Conservation (phyloP, 2,888 invertebrate genomes). For the Amitus sp. region DNA sequence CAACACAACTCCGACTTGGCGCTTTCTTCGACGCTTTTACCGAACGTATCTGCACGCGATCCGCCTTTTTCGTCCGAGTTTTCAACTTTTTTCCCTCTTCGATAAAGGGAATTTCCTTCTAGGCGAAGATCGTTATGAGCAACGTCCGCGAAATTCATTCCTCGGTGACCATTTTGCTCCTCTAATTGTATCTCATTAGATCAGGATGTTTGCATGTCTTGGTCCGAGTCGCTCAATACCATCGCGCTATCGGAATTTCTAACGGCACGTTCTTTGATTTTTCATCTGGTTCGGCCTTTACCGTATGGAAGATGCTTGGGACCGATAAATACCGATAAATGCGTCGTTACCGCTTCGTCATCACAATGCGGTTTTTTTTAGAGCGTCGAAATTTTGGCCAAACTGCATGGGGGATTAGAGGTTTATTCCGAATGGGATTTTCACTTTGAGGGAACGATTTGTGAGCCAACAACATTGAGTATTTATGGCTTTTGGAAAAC, state of each 20-base stretch:
- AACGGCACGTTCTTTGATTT: slow-evolving; percentile 27
- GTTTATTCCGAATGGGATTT: too few relatives aligned
- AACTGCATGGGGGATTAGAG: too few relatives aligned
- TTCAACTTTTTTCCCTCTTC: slow-evolving; percentile 12
- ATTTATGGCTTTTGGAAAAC: slow-evolving; percentile 56
- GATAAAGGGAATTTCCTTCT: not conserved
- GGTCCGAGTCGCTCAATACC: slow-evolving; percentile 19
- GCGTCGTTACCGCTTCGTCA: slow-evolving; percentile 6
- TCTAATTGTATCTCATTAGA: slow-evolving; percentile 41
- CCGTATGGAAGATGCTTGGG: slow-evolving; percentile 12
- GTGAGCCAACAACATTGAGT: too few relatives aligned
- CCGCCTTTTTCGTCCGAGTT: slow-evolving; percentile 19
- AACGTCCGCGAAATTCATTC: slow-evolving; percentile 27
- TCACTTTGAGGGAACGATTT: too few relatives aligned
- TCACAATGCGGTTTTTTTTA: slow-evolving; percentile 7
- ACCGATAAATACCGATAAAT: slow-evolving; percentile 22
- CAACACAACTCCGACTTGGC: slow-evolving; percentile 10
- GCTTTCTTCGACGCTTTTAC: slow-evolving; percentile 19
- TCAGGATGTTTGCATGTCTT: slow-evolving; percentile 33
- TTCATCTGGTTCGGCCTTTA: slow-evolving; percentile 21
- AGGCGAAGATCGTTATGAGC: slow-evolving; percentile 20
- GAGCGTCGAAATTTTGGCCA: too few relatives aligned
- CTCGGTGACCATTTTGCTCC: slow-evolving; percentile 28
- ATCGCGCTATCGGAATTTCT: slow-evolving; percentile 16
- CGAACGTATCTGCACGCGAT: slow-evolving; percentile 32